Percentiles rank a stretch among this genome's conserved stretches.
phyloP scores from a whole-genome alignment of 2,888 invertebrate species.

The Criorhina ranunculi region DNA sequence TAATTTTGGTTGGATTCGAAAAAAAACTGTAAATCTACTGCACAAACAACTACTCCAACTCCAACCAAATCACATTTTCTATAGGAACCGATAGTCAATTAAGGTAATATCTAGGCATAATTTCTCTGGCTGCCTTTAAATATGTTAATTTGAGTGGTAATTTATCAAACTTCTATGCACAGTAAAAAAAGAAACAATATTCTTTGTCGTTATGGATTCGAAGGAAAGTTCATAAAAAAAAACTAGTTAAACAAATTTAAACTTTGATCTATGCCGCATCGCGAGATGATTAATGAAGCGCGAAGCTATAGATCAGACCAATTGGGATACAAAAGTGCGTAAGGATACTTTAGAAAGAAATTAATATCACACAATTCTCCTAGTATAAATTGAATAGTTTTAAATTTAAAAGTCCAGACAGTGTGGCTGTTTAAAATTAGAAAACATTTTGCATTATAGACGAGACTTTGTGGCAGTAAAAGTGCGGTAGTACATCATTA shows the following conservation, averaged over 20 bases:
- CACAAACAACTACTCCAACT: slow-evolving; percentile 48
- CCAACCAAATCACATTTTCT: slow-evolving; percentile 30
- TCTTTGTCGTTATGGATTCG: slow-evolving; percentile 51
- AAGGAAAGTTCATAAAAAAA: slow-evolving; percentile 46
- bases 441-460: slow-evolving; percentile 24
- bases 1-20: slow-evolving; percentile 42
- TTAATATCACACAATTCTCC: slow-evolving; percentile 34
- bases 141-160: slow-evolving; percentile 73
- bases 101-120: slow-evolving; percentile 60
- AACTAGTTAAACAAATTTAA: slow-evolving; percentile 32
- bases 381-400: background rate
- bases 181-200: slow-evolving; percentile 43
- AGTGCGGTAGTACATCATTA: slow-evolving; percentile 64
- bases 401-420: background rate
- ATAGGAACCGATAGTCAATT: slow-evolving; percentile 62
- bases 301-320: slow-evolving; percentile 24
- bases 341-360: slow-evolving; percentile 29
- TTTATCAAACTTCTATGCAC: slow-evolving; percentile 66
- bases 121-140: slow-evolving; percentile 54
- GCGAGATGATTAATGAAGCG: slow-evolving; percentile 56
- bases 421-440: slow-evolving; percentile 8
- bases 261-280: slow-evolving; percentile 64
- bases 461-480: slow-evolving; percentile 25
- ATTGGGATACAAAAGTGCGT: background rate
- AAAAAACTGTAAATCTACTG: slow-evolving; percentile 55